These are phyloP conservation scores for Drosophila sproati DNA, from an alignment of 1,140 invertebrate species.

Conservation along the genomic window DNA sequence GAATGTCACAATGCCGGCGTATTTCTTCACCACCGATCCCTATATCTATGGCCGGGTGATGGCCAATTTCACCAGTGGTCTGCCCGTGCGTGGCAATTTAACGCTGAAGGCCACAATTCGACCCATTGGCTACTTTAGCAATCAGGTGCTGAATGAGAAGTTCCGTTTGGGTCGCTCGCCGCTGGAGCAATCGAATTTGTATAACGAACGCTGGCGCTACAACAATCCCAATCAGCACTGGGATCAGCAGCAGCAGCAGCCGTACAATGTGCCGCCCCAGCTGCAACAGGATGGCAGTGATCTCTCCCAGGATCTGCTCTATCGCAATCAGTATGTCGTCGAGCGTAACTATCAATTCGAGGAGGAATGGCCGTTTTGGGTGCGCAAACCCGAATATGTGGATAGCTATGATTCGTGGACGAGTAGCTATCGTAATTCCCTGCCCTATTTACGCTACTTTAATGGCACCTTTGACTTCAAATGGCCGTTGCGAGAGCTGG, in stretches of 20 bases:
- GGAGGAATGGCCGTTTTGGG: constrained; percentile 92
- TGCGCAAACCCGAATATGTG: constrained; percentile 86
- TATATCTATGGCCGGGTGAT: constrained; percentile 93
- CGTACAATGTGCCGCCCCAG: constrained; percentile 51
- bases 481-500: constrained; percentile 92
- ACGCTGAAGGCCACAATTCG: constrained; percentile 92
- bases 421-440: constrained; percentile 85
- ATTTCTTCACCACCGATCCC: constrained; percentile 94
- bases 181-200: constrained; percentile 60
- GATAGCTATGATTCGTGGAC: constrained; percentile 71
- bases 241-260: constrained; percentile 63
- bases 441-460: constrained; percentile 91
- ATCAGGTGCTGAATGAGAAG: constrained; percentile 83
- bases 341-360: constrained; percentile 92
- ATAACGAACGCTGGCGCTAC: constrained; percentile 69
- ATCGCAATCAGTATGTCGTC: constrained; percentile 86
- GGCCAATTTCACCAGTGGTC: constrained; percentile 97
- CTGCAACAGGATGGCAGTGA: constrained; percentile 60
- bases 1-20: constrained; percentile 97
- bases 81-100: constrained; percentile 93
- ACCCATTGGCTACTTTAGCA: constrained; percentile 88
- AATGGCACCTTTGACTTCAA: constrained; percentile 94
- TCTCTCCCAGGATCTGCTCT: constrained; percentile 68
- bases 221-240: constrained; percentile 67
- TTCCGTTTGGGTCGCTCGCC: constrained; percentile 80